Evolutionary conservation across 1,140 invertebrate genomes (phyloP), one percentile per base, ranked within the genome.

Genomic region (Notospermus geniculatus): DNA sequence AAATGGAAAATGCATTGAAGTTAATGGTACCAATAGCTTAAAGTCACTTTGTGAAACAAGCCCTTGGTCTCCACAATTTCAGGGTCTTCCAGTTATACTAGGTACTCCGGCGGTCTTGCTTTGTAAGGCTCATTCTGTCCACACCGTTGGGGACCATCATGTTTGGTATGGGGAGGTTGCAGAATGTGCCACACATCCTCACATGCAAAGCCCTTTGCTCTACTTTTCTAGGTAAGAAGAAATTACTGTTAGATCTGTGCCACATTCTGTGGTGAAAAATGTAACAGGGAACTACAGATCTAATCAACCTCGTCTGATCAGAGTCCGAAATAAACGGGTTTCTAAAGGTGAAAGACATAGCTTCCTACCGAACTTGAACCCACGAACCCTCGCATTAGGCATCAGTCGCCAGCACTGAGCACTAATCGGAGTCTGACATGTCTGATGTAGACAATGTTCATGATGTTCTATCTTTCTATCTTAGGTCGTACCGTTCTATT

Each of bases 81-180:
- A 78, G 76, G 74, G 72, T 53, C 50, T 77, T 2, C 78, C 78
- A 1, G 64, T 80, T 17, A 69, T 80, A 32, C 57, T 69, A n/a
- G 75, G 71, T 5, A 74, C 70, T 45, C 53, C 69, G 50, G 76
- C 75, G 19, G 71, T 75, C 15, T 62, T 80, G 50, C 64, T 73
- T 30, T 80, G 78, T 66, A 62, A 65, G 29, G 66, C 67, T 22
- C 68, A 77, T 57, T 74, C 70, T 28, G 68, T 72, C 13, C 73
- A 77, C 53, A 63, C 56, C n/a, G 69, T 79, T 17, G 77, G 77
- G 1, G 78, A 79, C 45, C 77, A 78, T 53, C 66, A 71, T 54
- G 77, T 80, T 0, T 80, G 76, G 75, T 79, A 79, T 61, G 77
- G 78, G 11, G 63, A 66, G 39, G 72, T 79, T 1, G 54, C 54